These are phyloP conservation scores for Caenorhabditis panamensis DNA, from an alignment of 2,888 invertebrate species.

Conservation along the genomic window DNA sequence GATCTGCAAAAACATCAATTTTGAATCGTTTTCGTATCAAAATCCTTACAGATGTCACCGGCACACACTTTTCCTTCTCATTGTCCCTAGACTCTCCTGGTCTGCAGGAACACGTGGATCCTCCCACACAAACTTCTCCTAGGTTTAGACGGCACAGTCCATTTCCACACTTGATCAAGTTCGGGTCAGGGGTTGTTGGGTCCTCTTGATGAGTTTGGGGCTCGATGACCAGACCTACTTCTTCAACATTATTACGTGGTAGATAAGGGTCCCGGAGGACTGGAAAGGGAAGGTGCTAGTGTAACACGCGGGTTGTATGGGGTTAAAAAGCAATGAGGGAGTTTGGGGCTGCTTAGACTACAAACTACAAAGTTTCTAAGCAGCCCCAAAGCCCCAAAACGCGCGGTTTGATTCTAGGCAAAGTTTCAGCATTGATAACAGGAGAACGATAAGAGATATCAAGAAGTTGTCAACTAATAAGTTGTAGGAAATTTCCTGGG, in stretches of 20 bases:
- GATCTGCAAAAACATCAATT: slow-evolving; percentile 40
- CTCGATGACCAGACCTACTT: slow-evolving; percentile 69
- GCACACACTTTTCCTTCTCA: slow-evolving; percentile 69
- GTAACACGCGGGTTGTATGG: slow-evolving; percentile 39
- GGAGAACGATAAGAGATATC: no score
- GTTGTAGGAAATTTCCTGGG: no score
- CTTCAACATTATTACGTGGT: slow-evolving; percentile 33
- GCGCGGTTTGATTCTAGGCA: no score
- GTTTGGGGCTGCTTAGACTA: no score
- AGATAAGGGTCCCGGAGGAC: not conserved
- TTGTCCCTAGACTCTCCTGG: slow-evolving; percentile 69
- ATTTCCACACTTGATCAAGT: slow-evolving; percentile 70
- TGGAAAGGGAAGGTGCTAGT: slow-evolving; percentile 34
- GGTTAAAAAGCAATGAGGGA: slow-evolving; percentile 3
- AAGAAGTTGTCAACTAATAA: no score
- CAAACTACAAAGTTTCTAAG: no score
- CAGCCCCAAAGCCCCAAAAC: no score
- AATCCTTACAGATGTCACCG: slow-evolving; percentile 61
- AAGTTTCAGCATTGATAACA: no score
- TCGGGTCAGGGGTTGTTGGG: slow-evolving; percentile 67
- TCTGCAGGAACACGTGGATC: slow-evolving; percentile 74
- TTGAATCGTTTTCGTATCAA: not conserved
- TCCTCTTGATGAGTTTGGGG: slow-evolving; percentile 58
- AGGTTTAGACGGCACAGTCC: slow-evolving; percentile 65
- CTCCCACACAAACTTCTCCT: slow-evolving; percentile 76